Evolutionary conservation across 2,797 vertebrate species (phyloP).

Genomic region (Rhinatrema bivittatum): DNA sequence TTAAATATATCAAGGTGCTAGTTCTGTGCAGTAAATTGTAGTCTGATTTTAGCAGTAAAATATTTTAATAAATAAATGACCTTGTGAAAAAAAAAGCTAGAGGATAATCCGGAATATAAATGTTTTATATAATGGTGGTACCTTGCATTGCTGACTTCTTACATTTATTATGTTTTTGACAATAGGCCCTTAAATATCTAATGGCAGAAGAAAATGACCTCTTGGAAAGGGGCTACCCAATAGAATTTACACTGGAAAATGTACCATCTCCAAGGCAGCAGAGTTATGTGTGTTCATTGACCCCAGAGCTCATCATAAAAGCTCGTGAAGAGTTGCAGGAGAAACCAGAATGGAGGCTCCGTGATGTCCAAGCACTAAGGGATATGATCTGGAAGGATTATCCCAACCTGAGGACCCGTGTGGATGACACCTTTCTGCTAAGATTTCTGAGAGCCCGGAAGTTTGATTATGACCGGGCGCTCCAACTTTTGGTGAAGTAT

Average conservation of each 20-base stretch:
- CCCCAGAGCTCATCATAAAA: constrained; percentile 82
- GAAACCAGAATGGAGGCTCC: constrained; percentile 92
- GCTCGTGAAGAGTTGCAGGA: constrained; percentile 94
- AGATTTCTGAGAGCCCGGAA: constrained; percentile 95
- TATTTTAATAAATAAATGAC: too few species aligned
- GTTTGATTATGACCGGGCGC: constrained; percentile 90
- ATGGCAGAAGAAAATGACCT: constrained; percentile 85
- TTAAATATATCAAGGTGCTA: too few species aligned
- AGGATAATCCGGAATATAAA: too few species aligned
- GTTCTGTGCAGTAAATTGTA: too few species aligned
- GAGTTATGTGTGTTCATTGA: constrained; percentile 80
- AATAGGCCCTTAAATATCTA: constrained; percentile 41
- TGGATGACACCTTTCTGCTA: constrained; percentile 87
- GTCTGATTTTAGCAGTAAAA: too few species aligned
- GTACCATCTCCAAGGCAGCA: constrained; percentile 63
- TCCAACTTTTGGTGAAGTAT: constrained; percentile 93
- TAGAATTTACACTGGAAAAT: constrained; percentile 45
- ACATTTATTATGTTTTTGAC: too few species aligned
- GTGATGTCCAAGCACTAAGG: constrained; percentile 88
- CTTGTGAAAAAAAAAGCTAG: too few species aligned
- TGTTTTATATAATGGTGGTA: too few species aligned
- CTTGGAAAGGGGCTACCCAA: constrained; percentile 60
- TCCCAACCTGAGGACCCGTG: constrained; percentile 77
- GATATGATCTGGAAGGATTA: constrained; percentile 95
- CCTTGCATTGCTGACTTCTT: too few species aligned